phyloP scores from a whole-genome alignment of 2,888 invertebrate species.

The Ceraclea dissimilis region DNA sequence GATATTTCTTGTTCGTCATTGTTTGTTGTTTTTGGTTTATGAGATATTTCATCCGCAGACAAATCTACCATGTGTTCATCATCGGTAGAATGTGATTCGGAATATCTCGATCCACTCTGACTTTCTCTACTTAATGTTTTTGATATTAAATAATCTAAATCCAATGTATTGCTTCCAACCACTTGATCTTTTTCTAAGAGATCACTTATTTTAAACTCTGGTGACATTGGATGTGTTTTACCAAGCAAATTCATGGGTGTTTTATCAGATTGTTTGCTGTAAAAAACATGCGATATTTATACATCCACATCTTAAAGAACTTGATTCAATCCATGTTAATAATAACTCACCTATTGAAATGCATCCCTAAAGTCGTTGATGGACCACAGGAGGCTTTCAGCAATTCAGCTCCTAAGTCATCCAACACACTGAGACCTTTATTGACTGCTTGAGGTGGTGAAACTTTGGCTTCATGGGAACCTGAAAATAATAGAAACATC shows the following conservation, averaged over 20 bases:
- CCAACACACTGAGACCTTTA: constrained; percentile 63
- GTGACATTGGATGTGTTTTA: constrained; percentile 17
- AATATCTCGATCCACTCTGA: constrained; percentile 26
- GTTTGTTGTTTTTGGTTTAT: constrained; percentile 28
- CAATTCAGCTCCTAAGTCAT: constrained; percentile 72
- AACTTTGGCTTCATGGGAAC: neutral
- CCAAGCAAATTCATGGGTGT: constrained; percentile 56
- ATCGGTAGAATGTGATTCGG: constrained; percentile 28
- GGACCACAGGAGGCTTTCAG: constrained; percentile 62
- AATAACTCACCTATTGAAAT: constrained; percentile 39
- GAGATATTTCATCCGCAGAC: constrained; percentile 37
- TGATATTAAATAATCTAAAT: constrained; percentile 46
- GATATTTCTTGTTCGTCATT: constrained; percentile 26
- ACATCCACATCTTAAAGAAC: no score
- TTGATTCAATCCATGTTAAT: no score
- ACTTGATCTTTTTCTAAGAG: constrained; percentile 24
- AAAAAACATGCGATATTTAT: constrained; percentile 27
- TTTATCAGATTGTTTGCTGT: constrained; percentile 48
- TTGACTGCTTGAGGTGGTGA: constrained; percentile 7
- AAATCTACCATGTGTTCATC: constrained; percentile 56
- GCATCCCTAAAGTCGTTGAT: constrained; percentile 30
- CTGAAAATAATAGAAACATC: no score
- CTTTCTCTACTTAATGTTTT: constrained; percentile 29
- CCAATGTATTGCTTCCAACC: constrained; percentile 32
- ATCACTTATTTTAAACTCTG: constrained; percentile 15